Percentiles rank a stretch among this genome's conserved stretches.
Evolutionary conservation across 2,113 vertebrate species (phyloP).

Genomic region (Pluvianellus socialis): DNA sequence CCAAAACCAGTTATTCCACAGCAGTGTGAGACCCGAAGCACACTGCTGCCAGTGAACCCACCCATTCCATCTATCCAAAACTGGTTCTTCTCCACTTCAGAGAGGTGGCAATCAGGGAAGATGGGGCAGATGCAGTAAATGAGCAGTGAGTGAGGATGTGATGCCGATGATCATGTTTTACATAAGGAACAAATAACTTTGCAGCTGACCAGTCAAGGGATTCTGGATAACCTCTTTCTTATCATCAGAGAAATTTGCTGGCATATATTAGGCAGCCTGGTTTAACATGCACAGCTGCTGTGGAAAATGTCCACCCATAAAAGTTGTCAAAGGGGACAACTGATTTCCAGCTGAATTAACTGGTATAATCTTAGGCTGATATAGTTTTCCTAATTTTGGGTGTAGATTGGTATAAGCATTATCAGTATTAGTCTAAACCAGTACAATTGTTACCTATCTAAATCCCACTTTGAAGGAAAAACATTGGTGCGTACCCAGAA

Average conservation of each 20-base stretch:
- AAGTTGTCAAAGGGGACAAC: background rate
- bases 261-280: background rate
- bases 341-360: background rate
- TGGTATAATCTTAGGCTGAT: background rate
- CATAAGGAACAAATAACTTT: background rate
- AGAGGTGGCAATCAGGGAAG: background rate
- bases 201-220: no score
- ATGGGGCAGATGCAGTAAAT: background rate
- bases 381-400: background rate
- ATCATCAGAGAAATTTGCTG: background rate
- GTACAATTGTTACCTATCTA: no score
- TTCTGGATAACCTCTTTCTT: background rate
- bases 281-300: background rate
- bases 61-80: no score
- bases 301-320: background rate
- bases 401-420: background rate
- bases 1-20: background rate
- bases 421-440: accelerated
- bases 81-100: background rate
- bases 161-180: accelerated
- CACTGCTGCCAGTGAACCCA: background rate
- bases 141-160: background rate
- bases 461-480: background rate
- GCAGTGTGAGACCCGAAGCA: background rate
- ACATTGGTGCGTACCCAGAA: background rate